Conservation (phyloP, 2,888 invertebrate genomes). For the Meta bourneti region DNA sequence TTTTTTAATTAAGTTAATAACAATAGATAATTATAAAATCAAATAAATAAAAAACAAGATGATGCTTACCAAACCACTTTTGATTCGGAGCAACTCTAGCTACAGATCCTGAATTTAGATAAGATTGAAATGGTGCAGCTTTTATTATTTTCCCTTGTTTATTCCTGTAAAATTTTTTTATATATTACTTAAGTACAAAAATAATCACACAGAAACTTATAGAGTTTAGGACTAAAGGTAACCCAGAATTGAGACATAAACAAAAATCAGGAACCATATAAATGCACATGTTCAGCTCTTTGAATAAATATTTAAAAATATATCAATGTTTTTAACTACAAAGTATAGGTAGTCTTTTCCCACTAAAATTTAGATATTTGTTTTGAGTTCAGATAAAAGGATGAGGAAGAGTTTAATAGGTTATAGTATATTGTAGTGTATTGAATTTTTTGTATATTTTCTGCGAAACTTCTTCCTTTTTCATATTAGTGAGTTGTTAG, state of each 20-base stretch:
- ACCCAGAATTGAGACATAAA: neutral
- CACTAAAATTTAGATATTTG: too few relatives aligned
- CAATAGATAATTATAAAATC: conserved; percentile 12
- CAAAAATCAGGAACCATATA: neutral
- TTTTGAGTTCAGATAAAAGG: too few relatives aligned
- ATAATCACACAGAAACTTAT: neutral
- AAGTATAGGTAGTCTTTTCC: neutral
- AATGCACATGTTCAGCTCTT: neutral
- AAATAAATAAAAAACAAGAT: neutral
- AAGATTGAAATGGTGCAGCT: conserved; percentile 97
- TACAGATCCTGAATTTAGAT: conserved; percentile 91
- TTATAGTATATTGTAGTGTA: too few relatives aligned
- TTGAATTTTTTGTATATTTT: too few relatives aligned
- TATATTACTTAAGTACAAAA: neutral
- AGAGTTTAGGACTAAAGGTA: neutral
- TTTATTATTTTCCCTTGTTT: conserved; percentile 91
- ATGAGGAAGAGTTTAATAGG: too few relatives aligned
- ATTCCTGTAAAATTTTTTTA: conserved; percentile 83
- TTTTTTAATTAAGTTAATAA: conserved; percentile 39
- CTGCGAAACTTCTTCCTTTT: too few relatives aligned
- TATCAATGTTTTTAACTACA: neutral
- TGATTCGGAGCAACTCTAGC: conserved; percentile 98
- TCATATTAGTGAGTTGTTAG: too few relatives aligned
- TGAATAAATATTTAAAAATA: neutral
- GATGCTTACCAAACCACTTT: conserved; percentile 93